Evolutionary conservation across 2,888 invertebrate species (phyloP), one percentile per base, ranked within the genome.

Genomic region (Muscina levida): DNA sequence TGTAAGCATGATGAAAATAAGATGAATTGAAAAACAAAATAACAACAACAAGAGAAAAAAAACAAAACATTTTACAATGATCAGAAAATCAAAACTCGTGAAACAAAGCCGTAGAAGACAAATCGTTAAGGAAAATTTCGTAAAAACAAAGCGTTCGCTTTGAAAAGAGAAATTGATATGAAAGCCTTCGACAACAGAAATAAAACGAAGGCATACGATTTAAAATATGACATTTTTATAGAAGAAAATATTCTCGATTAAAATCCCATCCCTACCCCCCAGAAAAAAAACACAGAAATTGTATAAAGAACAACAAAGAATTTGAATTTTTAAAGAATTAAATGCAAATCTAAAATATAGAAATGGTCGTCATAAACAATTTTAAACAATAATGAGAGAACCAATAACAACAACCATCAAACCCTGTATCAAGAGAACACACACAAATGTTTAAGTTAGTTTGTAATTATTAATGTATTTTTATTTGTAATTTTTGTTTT

Each of bases 231-330:
- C 39, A 59, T 39, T 59, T 59, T 59, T 3, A 42, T 39, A 62
- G 1, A 62, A 31, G 10, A 57, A 1, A 31, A 39, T 42, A 19
- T 39, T n/a, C n/a, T n/a, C n/a, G n/a, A n/a, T n/a, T n/a, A n/a
- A n/a, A n/a, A n/a, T n/a, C n/a, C n/a, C n/a, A n/a, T n/a, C n/a
- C n/a, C n/a, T n/a, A n/a, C n/a, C n/a, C n/a, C n/a, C n/a, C n/a
- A n/a, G n/a, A n/a, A n/a, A 56, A 56, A 26, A 46, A 48, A 48
- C 10, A 22, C 3, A 24, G 11, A 51, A 42, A 79, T 68, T 68
- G 66, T 78, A 77, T 67, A 82, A 56, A 39, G 72, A 17, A 72
- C 11, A 73, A 68, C 59, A 57, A 72, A 72, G 48, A 72, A 51
- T 56, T 71, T 42, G 53, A 44, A 70, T 79, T 31, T 42, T 11